A percentile compares a stretch with the other conserved stretches of the same genome.
Evolutionary conservation across 2,113 vertebrate genomes (phyloP).

Genomic region (Oreotragus oreotragus): DNA sequence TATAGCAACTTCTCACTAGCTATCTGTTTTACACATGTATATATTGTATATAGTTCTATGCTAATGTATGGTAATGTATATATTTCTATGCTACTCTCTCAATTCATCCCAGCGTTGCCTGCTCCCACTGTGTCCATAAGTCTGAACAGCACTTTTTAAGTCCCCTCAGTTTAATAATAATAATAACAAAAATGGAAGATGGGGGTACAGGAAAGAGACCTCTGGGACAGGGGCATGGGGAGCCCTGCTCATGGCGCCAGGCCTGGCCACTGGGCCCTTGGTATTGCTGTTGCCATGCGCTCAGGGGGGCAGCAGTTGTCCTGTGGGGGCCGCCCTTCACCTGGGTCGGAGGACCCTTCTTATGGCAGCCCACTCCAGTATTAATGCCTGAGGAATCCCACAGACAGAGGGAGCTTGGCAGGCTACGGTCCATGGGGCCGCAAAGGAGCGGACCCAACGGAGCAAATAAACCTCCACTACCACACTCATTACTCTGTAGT

Average conservation of each 20-base stretch:
- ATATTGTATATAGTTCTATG: neutral
- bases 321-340: neutral
- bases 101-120: neutral
- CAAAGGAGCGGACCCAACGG: rapidly evolving
- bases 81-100: neutral
- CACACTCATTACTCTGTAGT: rapidly evolving
- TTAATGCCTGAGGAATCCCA: neutral
- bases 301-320: neutral
- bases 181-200: neutral
- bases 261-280: neutral
- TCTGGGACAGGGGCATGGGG: neutral
- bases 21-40: neutral
- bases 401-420: neutral
- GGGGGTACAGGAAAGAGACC: neutral
- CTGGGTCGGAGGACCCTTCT: neutral
- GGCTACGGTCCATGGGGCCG: neutral
- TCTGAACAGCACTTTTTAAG: neutral
- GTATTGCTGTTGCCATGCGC: neutral
- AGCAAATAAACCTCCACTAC: neutral
- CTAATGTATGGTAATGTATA: neutral
- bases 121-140: neutral
- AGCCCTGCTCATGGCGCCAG: neutral
- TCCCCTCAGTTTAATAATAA: neutral
- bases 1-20: neutral
- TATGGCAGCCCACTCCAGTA: neutral